Conservation (phyloP, 2,797 vertebrate genomes). For the Acanthiza pusilla region DNA sequence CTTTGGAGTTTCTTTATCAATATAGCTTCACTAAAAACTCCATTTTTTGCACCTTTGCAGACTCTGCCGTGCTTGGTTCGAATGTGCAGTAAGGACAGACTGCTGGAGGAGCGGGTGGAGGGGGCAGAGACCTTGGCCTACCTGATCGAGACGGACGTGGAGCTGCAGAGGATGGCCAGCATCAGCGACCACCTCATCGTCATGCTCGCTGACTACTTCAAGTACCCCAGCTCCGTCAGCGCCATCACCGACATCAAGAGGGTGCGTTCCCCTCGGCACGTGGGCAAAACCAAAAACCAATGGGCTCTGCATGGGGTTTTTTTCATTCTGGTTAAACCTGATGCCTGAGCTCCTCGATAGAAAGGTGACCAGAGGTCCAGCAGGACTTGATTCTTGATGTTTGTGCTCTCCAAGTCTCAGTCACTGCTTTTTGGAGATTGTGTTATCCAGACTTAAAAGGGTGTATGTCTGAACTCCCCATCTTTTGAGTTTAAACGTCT, state of each 20-base stretch:
- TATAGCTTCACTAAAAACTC: not conserved
- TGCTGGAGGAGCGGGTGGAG: conserved; percentile 95
- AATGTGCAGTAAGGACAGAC: conserved; percentile 97
- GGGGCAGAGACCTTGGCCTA: conserved; percentile 96
- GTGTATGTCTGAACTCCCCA: not conserved
- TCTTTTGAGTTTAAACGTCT: not conserved
- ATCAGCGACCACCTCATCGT: conserved; percentile 95
- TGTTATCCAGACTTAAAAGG: not conserved
- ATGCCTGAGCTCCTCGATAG: not conserved
- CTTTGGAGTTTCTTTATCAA: not conserved
- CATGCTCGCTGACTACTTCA: conserved; percentile 98
- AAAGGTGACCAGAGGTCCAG: not conserved
- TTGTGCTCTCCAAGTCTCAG: not conserved
- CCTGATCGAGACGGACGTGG: conserved; percentile 95
- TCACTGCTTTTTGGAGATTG: not conserved
- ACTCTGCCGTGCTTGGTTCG: conserved; percentile 95
- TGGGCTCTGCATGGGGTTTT: not conserved
- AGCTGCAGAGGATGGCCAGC: conserved; percentile 97
- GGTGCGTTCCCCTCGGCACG: conserved; percentile 74
- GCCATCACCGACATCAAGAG: conserved; percentile 98
- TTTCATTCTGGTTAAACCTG: not conserved
- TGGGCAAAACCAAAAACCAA: not conserved
- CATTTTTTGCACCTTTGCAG: conserved; percentile 61
- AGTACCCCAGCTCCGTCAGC: conserved; percentile 97
- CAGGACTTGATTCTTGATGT: not conserved